Evolutionary conservation across 2,113 vertebrate genomes (phyloP).

Genomic region (Lasiurus borealis): DNA sequence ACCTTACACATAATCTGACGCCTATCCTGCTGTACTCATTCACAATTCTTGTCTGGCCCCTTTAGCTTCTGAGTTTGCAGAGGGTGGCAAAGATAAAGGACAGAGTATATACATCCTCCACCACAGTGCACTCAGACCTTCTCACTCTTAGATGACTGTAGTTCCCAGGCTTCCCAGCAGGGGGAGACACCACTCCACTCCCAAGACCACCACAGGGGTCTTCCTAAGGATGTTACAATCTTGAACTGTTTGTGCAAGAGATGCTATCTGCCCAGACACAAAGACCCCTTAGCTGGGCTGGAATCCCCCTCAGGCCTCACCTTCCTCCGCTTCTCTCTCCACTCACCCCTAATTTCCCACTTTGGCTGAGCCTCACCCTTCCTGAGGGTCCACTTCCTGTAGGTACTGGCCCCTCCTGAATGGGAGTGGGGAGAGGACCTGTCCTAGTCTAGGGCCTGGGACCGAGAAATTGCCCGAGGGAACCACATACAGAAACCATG

Average conservation of each 20-base stretch:
- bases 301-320: conserved; percentile 9
- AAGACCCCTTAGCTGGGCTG: conserved; percentile 52
- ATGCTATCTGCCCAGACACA: background rate
- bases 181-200: conserved; percentile 55
- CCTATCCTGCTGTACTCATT: background rate
- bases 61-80: background rate
- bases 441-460: background rate
- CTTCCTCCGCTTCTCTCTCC: conserved; percentile 62
- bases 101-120: background rate
- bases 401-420: background rate
- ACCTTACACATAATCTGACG: background rate
- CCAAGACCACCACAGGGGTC: conserved; percentile 35
- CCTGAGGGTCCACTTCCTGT: background rate
- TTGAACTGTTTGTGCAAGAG: background rate
- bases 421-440: background rate
- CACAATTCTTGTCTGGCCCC: background rate
- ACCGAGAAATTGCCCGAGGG: background rate
- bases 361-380: background rate
- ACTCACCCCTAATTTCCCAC: background rate
- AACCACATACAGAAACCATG: background rate
- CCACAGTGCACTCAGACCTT: rapidly evolving
- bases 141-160: background rate
- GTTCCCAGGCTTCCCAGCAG: conserved; percentile 48
- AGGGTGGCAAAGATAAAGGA: background rate
- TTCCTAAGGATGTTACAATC: background rate